phyloP scores from a whole-genome alignment of 1,140 invertebrate genomes.

The Diprion similis region DNA sequence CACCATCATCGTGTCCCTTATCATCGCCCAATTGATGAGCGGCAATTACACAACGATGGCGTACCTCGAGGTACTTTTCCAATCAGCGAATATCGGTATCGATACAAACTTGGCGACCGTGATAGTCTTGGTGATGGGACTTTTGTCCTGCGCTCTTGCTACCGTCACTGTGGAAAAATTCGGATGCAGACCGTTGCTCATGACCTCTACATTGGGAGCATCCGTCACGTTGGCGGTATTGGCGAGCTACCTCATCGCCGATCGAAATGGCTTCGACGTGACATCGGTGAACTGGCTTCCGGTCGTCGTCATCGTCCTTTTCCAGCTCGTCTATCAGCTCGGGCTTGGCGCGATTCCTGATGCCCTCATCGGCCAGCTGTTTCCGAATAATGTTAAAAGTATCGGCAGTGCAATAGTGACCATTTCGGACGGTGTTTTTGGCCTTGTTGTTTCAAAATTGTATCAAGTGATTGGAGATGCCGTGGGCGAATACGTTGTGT shows the following conservation, averaged over 20 bases:
- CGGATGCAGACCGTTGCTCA: slow-evolving; percentile 73
- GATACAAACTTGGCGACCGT: slow-evolving; percentile 67
- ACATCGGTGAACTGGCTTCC: slow-evolving; percentile 66
- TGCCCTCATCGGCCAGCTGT: slow-evolving; percentile 63
- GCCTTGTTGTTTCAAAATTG: neutral
- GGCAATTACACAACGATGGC: slow-evolving; percentile 82
- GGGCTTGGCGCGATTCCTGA: slow-evolving; percentile 64
- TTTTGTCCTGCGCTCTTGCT: slow-evolving; percentile 69
- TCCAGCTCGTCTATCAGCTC: slow-evolving; percentile 72
- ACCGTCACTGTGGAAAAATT: slow-evolving; percentile 74
- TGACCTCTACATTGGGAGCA: slow-evolving; percentile 68
- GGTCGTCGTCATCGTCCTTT: slow-evolving; percentile 69
- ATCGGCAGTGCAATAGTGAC: slow-evolving; percentile 22
- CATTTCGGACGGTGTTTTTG: neutral
- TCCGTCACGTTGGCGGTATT: slow-evolving; percentile 65
- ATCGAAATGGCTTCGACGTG: slow-evolving; percentile 30
- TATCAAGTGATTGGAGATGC: slow-evolving; percentile 8
- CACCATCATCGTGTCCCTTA: slow-evolving; percentile 71
- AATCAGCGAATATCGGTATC: slow-evolving; percentile 64
- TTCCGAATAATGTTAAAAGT: slow-evolving; percentile 58
- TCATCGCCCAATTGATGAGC: slow-evolving; percentile 79
- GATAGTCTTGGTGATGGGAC: slow-evolving; percentile 74
- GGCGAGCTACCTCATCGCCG: slow-evolving; percentile 68
- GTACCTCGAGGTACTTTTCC: slow-evolving; percentile 77
- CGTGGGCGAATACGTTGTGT: slow-evolving; percentile 31